These are phyloP conservation scores for Pentalonia nigronervosa DNA, from an alignment of 1,140 invertebrate genomes.

Conservation along the genomic window DNA sequence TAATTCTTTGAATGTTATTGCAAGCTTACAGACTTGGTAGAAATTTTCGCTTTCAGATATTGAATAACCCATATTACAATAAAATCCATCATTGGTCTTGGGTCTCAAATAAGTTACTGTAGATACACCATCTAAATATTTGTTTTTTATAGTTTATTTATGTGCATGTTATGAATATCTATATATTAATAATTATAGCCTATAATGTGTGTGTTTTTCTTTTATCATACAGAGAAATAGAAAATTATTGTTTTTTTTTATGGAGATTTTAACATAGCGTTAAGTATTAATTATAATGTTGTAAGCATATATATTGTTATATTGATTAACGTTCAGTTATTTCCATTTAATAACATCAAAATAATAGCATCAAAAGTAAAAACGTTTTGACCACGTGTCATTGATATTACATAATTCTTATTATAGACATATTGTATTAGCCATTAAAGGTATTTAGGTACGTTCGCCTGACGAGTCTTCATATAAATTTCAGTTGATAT, in stretches of 20 bases:
- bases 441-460: neutral
- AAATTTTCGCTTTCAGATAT: constrained; percentile 69
- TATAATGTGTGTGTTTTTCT: neutral
- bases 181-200: neutral
- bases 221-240: neutral
- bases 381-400: neutral
- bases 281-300: neutral
- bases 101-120: constrained; percentile 36
- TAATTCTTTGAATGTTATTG: constrained; percentile 73
- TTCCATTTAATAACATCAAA: neutral
- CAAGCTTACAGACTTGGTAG: constrained; percentile 79
- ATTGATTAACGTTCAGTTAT: neutral
- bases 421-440: neutral
- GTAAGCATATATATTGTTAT: neutral
- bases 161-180: neutral
- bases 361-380: too few species aligned
- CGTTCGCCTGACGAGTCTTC: neutral
- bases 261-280: neutral
- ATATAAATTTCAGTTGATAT: neutral
- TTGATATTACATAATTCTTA: neutral
- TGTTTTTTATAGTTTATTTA: neutral
- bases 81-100: constrained; percentile 63
- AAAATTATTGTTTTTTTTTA: neutral
- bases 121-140: constrained; percentile 41
- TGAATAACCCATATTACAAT: constrained; percentile 70